Evolutionary conservation across 92 coral and sea anemone genomes (phyloP).

Genomic region (Hydrozoanthus gracilis): DNA sequence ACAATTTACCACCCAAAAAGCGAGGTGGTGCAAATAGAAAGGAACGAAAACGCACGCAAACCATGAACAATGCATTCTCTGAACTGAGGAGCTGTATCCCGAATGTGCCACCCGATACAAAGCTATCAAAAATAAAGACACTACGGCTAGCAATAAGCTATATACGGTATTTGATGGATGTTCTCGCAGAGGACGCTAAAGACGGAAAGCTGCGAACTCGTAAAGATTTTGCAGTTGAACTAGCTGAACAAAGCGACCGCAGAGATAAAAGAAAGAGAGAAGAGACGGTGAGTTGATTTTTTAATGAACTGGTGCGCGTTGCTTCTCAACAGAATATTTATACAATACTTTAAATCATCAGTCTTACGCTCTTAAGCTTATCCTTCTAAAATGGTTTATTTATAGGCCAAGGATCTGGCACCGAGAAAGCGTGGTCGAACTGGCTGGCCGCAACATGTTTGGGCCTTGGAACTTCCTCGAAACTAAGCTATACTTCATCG

Average conservation of each 20-base stretch:
- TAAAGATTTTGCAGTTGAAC: constrained; percentile 87
- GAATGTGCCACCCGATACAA: constrained; percentile 94
- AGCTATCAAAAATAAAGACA: constrained; percentile 97
- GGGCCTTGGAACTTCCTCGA: constrained; percentile 93
- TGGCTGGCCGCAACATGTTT: constrained; percentile 99
- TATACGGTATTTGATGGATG: constrained; percentile 89
- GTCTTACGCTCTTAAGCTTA: not conserved
- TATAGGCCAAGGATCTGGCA: constrained; percentile 57
- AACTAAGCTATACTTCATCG: not conserved
- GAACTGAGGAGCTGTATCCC: constrained; percentile 95
- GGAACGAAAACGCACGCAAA: constrained; percentile 92
- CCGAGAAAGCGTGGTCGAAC: constrained; percentile 97
- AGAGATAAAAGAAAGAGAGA: constrained; percentile 79
- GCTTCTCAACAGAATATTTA: not conserved
- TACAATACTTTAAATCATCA: not conserved
- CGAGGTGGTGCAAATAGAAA: constrained; percentile 89
- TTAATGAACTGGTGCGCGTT: not conserved
- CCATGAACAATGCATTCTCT: constrained; percentile 96
- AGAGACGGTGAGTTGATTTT: constrained; percentile 27
- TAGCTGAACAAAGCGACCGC: constrained; percentile 81
- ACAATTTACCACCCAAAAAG: constrained; percentile 37
- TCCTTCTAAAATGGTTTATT: constrained; percentile 1
- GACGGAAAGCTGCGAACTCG: constrained; percentile 82
- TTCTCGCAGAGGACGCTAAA: constrained; percentile 80
- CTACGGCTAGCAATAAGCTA: constrained; percentile 95